Conservation (phyloP, 2,888 invertebrate species). For the Glyphotaelius pellucidus region DNA sequence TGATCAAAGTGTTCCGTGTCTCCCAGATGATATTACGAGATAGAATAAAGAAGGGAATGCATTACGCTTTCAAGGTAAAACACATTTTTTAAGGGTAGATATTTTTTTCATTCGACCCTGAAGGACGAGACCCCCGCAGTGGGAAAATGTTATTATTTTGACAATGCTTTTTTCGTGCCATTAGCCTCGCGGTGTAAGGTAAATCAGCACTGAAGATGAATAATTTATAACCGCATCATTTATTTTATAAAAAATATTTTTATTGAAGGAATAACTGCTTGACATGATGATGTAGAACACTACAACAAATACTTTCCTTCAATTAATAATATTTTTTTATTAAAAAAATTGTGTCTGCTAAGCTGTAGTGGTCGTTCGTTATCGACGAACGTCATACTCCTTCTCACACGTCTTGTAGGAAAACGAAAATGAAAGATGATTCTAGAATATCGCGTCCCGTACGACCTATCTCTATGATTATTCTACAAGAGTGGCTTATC, state of each 20-base stretch:
- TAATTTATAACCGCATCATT: neutral
- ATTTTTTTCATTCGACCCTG: neutral
- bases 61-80: slow-evolving; percentile 26
- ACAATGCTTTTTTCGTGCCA: neutral
- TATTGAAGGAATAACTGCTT: neutral
- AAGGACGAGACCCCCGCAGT: neutral
- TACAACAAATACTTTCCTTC: neutral
- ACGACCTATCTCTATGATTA: too few species aligned
- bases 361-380: too few species aligned
- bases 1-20: slow-evolving; percentile 24
- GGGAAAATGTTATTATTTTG: neutral
- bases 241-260: neutral
- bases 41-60: slow-evolving; percentile 4
- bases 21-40: slow-evolving; percentile 12
- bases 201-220: neutral
- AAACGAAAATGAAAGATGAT: too few species aligned
- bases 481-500: too few species aligned
- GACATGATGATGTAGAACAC: neutral
- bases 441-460: too few species aligned
- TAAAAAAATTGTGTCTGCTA: too few species aligned
- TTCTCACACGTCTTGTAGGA: too few species aligned
- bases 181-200: neutral
- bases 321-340: too few species aligned
- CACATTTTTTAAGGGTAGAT: neutral
- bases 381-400: too few species aligned